These are phyloP conservation scores for Passer montanus DNA, from an alignment of 2,113 vertebrate species.

Conservation along the genomic window DNA sequence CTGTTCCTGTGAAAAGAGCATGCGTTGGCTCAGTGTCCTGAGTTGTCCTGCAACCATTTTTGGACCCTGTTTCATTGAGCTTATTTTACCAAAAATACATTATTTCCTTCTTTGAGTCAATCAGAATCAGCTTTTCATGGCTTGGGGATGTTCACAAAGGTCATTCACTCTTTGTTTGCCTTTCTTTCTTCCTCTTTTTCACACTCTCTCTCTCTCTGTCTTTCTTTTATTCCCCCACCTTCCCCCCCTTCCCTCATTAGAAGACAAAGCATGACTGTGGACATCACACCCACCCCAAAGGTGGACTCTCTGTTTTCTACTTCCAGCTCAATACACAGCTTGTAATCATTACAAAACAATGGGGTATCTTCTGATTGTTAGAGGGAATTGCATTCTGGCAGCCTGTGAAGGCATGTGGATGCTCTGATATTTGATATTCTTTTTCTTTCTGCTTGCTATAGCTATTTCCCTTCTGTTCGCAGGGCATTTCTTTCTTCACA, in stretches of 20 bases:
- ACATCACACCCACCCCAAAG: neutral
- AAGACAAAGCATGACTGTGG: neutral
- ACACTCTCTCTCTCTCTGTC: neutral
- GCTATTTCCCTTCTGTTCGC: neutral
- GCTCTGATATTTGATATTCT: neutral
- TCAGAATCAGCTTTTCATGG: neutral
- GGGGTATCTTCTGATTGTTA: neutral
- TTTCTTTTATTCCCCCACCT: neutral
- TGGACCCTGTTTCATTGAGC: neutral
- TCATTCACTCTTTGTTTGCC: neutral
- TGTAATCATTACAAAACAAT: neutral
- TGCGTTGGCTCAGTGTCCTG: neutral
- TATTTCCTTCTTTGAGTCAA: neutral
- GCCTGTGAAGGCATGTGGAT: neutral
- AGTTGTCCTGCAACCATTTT: neutral
- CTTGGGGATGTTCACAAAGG: neutral
- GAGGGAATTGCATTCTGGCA: neutral
- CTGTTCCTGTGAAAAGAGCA: neutral
- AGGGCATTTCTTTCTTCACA: neutral
- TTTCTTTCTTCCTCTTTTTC: neutral
- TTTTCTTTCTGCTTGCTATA: neutral
- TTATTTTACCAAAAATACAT: neutral
- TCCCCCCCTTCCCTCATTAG: neutral
- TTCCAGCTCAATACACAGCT: neutral
- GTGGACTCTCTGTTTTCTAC: neutral